A percentile compares a stretch with the other conserved stretches of the same genome.
Evolutionary conservation across 2,888 invertebrate species (phyloP).

Genomic region (Eupithecia insigniata): DNA sequence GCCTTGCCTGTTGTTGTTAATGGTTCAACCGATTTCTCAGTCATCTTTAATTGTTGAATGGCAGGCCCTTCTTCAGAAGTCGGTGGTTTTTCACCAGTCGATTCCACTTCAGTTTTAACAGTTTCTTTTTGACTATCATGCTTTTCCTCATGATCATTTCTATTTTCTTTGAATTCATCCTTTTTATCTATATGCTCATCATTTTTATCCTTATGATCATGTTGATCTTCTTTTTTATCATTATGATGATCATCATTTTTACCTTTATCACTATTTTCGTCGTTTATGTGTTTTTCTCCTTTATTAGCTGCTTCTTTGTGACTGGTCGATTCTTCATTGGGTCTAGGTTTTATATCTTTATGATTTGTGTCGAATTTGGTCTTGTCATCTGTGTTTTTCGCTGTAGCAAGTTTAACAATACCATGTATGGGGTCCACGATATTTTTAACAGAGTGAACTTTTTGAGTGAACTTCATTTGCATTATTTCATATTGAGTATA

Average conservation of each 20-base stretch:
- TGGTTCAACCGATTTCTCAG: neutral
- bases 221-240: neutral
- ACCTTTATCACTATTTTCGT: neutral
- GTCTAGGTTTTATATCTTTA: neutral
- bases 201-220: neutral
- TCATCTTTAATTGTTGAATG: neutral
- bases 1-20: constrained; percentile 5
- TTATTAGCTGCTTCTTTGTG: neutral
- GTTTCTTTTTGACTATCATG: neutral
- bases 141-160: neutral
- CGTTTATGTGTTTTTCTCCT: neutral
- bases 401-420: neutral
- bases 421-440: neutral
- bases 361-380: neutral
- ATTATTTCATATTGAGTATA: neutral
- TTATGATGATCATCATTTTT: neutral
- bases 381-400: neutral
- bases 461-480: neutral
- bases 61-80: neutral
- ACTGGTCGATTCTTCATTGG: neutral
- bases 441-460: neutral
- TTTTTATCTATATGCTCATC: neutral
- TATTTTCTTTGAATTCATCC: neutral
- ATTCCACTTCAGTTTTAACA: neutral
- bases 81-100: constrained; percentile 3